Percentiles rank a stretch among this genome's conserved stretches.
These are phyloP conservation scores for Dipodomys stephensi DNA, from an alignment of 2,113 vertebrate species.

Conservation along the genomic window DNA sequence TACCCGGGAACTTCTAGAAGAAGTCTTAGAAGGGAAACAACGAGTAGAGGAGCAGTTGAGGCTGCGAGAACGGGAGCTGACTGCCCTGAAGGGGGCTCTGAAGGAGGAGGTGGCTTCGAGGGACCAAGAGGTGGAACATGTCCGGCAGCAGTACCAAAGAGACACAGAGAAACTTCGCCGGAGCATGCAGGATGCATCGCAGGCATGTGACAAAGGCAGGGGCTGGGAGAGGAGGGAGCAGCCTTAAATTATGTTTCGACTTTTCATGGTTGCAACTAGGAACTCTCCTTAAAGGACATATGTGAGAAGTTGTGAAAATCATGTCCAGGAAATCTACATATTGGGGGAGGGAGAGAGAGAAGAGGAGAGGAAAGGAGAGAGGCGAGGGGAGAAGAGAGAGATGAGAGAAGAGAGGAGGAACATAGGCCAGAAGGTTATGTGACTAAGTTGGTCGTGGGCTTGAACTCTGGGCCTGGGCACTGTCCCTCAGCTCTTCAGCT, in stretches of 20 bases:
- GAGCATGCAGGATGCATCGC: slow-evolving; percentile 93
- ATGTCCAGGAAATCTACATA: not conserved
- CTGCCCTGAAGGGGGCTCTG: slow-evolving; percentile 87
- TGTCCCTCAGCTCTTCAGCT: too few species aligned
- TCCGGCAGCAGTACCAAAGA: slow-evolving; percentile 91
- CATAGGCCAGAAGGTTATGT: not conserved
- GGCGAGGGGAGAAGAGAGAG: too few species aligned
- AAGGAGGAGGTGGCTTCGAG: slow-evolving; percentile 89
- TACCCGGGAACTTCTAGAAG: slow-evolving; percentile 90
- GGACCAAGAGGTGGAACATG: slow-evolving; percentile 84
- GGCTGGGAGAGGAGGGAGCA: fast-evolving
- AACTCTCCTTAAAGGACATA: not conserved
- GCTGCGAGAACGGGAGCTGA: slow-evolving; percentile 92
- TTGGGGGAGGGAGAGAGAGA: not conserved
- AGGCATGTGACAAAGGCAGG: slow-evolving; percentile 84
- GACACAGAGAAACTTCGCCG: slow-evolving; percentile 93
- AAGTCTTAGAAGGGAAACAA: slow-evolving; percentile 86
- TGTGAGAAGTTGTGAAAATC: not conserved
- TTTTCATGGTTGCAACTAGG: not conserved
- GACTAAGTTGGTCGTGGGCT: not conserved
- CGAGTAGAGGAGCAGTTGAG: slow-evolving; percentile 91
- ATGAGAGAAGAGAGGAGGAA: too few species aligned
- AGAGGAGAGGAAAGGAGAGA: too few species aligned
- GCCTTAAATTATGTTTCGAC: not conserved
- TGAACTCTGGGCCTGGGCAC: too few species aligned